These are phyloP conservation scores for Salvelinus alpinus DNA, from an alignment of 2,113 vertebrate genomes.

Conservation along the genomic window DNA sequence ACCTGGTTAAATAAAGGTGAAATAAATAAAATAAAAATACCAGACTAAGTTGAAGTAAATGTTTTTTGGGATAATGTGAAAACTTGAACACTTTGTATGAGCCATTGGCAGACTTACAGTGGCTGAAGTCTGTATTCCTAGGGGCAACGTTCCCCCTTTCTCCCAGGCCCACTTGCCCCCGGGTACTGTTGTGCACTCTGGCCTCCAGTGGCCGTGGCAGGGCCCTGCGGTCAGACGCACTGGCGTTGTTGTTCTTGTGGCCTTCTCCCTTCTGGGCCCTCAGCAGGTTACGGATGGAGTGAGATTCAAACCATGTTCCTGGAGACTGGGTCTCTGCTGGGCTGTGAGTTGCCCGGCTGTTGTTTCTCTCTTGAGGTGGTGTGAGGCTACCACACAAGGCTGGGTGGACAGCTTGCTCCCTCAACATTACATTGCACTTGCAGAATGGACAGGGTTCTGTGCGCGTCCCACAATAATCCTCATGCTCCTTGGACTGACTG, in stretches of 20 bases:
- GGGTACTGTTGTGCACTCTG: slow-evolving; percentile 56
- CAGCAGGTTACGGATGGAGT: slow-evolving; percentile 59
- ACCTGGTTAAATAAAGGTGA: no score
- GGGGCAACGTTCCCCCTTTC: slow-evolving; percentile 62
- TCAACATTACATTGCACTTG: slow-evolving; percentile 83
- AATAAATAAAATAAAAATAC: no score
- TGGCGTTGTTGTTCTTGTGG: slow-evolving; percentile 68
- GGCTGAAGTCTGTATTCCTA: slow-evolving; percentile 65
- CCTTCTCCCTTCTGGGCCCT: slow-evolving; percentile 68
- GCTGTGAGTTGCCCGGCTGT: slow-evolving; percentile 41
- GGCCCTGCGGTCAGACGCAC: slow-evolving; percentile 54
- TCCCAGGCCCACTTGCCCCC: slow-evolving; percentile 40
- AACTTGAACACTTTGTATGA: no score
- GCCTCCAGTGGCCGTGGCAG: slow-evolving; percentile 51
- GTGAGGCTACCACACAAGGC: slow-evolving; percentile 76
- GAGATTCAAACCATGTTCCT: slow-evolving; percentile 67
- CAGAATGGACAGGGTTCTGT: slow-evolving; percentile 86
- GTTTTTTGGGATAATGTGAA: no score
- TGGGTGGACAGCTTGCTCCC: slow-evolving; percentile 82
- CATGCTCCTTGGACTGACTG: slow-evolving; percentile 84
- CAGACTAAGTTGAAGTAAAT: no score
- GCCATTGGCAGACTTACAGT: slow-evolving; percentile 55
- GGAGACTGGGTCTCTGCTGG: slow-evolving; percentile 51
- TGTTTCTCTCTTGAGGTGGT: slow-evolving; percentile 65
- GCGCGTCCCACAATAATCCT: slow-evolving; percentile 89